phyloP scores from a whole-genome alignment of 2,888 invertebrate genomes.

The Agrotis clavis region DNA sequence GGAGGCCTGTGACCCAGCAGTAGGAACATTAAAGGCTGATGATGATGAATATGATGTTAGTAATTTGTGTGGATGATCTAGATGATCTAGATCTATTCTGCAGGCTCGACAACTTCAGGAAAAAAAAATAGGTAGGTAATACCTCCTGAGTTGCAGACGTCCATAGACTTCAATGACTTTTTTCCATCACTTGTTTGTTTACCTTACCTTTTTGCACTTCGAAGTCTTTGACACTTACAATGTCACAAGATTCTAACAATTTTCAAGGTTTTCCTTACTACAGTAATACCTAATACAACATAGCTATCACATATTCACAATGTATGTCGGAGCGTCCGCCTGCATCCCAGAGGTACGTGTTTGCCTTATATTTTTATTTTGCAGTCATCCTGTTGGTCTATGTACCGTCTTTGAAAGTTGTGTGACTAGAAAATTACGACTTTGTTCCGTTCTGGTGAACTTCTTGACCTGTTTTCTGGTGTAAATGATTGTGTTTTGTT shows the following conservation, averaged over 20 bases:
- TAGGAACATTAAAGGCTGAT: too few relatives aligned
- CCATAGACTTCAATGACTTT: background rate
- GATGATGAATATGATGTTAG: too few relatives aligned
- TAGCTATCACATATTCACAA: constrained; percentile 36
- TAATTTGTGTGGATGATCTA: background rate
- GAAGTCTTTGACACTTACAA: too few relatives aligned
- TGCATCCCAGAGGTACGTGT: constrained; percentile 40
- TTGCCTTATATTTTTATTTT: constrained; percentile 58
- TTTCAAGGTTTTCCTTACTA: background rate
- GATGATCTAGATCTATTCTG: too few relatives aligned
- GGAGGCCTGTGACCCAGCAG: too few relatives aligned
- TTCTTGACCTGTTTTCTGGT: constrained; percentile 43
- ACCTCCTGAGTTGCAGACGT: too few relatives aligned
- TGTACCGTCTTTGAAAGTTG: constrained; percentile 41
- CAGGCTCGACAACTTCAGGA: too few relatives aligned
- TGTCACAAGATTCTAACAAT: background rate
- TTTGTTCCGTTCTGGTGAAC: constrained; percentile 29
- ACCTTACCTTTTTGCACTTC: too few relatives aligned
- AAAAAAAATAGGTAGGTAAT: too few relatives aligned
- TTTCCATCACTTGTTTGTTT: too few relatives aligned
- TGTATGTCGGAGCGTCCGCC: constrained; percentile 20
- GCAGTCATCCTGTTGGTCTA: constrained; percentile 15
- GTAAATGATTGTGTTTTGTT: constrained; percentile 13
- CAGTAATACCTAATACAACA: constrained; percentile 5
- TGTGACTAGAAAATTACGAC: constrained; percentile 51